Evolutionary conservation across 2,888 invertebrate species (phyloP).

Genomic region (Beris morrisii): DNA sequence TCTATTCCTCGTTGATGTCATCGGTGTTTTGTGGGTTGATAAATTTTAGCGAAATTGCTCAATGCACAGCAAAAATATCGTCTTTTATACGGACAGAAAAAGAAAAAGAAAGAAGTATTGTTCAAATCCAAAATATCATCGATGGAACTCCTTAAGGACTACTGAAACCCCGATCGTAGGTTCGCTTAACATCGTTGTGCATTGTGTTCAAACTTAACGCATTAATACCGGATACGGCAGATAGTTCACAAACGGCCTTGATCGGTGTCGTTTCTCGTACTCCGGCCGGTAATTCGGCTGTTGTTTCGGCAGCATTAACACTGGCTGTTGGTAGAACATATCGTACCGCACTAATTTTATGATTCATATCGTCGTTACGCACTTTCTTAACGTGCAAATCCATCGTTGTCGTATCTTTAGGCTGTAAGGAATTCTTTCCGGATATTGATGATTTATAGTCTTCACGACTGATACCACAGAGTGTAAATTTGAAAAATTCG

Average conservation of each 20-base stretch:
- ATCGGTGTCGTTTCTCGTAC: conserved; percentile 46
- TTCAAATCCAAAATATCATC: conserved; percentile 26
- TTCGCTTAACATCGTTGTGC: conserved; percentile 57
- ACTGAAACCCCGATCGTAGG: conserved; percentile 52
- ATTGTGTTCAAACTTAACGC: conserved; percentile 64
- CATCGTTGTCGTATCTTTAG: conserved; percentile 45
- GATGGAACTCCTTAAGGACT: conserved; percentile 46
- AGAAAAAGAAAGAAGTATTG: conserved; percentile 23
- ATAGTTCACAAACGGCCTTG: conserved; percentile 60
- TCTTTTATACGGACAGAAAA: not conserved
- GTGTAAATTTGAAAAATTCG: conserved; percentile 86
- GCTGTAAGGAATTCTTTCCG: conserved; percentile 51
- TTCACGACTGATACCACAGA: conserved; percentile 57
- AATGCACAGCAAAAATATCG: no score
- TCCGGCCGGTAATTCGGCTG: conserved; percentile 35
- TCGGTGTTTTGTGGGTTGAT: no score
- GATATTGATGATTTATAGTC: conserved; percentile 55
- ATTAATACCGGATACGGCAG: conserved; percentile 60
- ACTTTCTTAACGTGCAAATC: conserved; percentile 16
- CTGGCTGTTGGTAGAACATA: conserved; percentile 48
- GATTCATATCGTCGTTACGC: conserved; percentile 30
- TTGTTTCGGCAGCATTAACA: conserved; percentile 37
- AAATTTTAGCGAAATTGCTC: no score
- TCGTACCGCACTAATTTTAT: conserved; percentile 30
- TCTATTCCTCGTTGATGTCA: no score